Evolutionary conservation across 2,888 invertebrate species (phyloP), one percentile per base, ranked within the genome.

Genomic region (Dermolepida albohirtum): DNA sequence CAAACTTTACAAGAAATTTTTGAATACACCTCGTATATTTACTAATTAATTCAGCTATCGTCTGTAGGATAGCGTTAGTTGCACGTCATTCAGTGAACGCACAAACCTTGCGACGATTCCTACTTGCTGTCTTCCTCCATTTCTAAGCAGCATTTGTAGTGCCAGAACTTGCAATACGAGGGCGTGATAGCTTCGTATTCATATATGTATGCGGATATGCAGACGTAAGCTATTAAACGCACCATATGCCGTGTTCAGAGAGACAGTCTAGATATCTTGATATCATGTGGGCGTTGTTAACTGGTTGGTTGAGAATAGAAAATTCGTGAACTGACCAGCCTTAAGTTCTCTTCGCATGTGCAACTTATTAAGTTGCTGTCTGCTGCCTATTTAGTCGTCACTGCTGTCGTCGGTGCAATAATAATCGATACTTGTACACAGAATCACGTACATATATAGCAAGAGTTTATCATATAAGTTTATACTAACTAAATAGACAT

Each of bases 311-410:
- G 54, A 68, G 65, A 66, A 68, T 62, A 65, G 67, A 67, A 69
- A 67, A 71, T 69, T 65, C 41, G 54, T 64, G 55, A 71, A 65
- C 68, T 73, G 75, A 75, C 75, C 75, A 73, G 68, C 73, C 75
- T 69, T 70, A 72, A 74, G 70, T 67, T 70, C 65, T 70, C 69
- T 47, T 68, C 64, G 57, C 64, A 68, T 64, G 57, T 64, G 64
- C 57, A 47, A 57, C 51, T 50, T 64, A 66, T 51, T 67, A 67
- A 64, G 41, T 40, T 43, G 54, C 52, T 50, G 51, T 39, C 40
- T 59, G 40, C 50, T 47, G 16, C 59, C 34, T 62, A 47, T 47
- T 47, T 62, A 62, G 34, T 47, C 47, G 34, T 49, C 59, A 34
- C 11, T 29, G 47, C 27, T 44, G 47, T 62, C 5, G 59, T 11